Base-by-base conservation (phyloP, 2,797 vertebrate species). In the Falco novaeseelandiae region DNA sequence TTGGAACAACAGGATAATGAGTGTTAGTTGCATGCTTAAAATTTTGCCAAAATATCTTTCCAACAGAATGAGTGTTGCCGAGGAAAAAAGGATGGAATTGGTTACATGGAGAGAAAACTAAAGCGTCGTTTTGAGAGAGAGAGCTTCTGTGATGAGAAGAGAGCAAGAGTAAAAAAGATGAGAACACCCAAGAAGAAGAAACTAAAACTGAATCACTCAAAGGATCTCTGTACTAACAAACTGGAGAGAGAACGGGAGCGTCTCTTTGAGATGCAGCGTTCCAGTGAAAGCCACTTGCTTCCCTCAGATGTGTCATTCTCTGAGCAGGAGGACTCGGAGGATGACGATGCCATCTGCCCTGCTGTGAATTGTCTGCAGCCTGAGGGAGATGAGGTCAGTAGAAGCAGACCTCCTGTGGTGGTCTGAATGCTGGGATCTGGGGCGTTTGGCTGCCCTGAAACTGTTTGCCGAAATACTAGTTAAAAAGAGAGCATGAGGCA, bases 301-400 rank as follows among this genome's bases (percentile, higher is more conserved):
- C 97, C 96, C 65, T 99, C 99, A 26, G 99, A 99, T 58, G 94
- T 93, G 25, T 98, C 99, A 3, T 98, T 98, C 54, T 99, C 99
- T 0, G 98, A 98, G 51, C 98, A 98, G 88, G 99, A 99, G 26
- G 99, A 99, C 87, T 99, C 99, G 0, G 99, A 99, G 96, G 99
- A 99, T 63, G 99, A 99, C 88, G 99, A 98, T 94, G 99, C 99
- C 38, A 97, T 99, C 98, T 99, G 99, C 95, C 99, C 99, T 10
- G 99, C 99, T 58, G 98, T 98, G 17, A 99, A 98, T 93, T 99
- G 99, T 97, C 98, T 99, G 95, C 99, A 99, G 97, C 99, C 99
- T 16, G 99, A 99, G 98, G 99, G 99, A 36, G 99, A 99, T 44
- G 99, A 99, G 99, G 99, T 99, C 79, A 92, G 98, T 97, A 73